Evolutionary conservation across 2,113 vertebrate genomes (phyloP), one percentile per base, ranked within the genome.

Genomic region (Ictalurus furcatus): DNA sequence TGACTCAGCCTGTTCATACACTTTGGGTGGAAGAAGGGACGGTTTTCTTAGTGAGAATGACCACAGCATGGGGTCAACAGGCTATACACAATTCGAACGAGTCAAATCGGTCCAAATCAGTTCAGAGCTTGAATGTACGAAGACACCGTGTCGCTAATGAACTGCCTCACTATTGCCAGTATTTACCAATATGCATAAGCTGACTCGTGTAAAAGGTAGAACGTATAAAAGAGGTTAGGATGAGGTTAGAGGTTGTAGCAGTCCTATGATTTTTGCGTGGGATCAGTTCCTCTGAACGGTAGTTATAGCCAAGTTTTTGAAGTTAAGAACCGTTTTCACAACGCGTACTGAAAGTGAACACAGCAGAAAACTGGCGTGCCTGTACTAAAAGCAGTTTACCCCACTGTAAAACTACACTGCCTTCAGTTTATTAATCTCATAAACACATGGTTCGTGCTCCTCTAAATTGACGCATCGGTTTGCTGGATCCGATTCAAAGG

Each of bases 21-120:
- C 90, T 90, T 92, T 95, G 94, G 89, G 91, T 94, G 93, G 90
- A 94, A 93, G 91, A 92, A 92, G 93, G 69, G 73, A n/a, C 30
- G 89, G 48, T 90, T 90, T 86, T 89, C 85, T 91, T 89, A 93
- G 92, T 91, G 92, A 93, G 92, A 92, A 21, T 87, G 73, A 78
- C 90, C 89, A 44, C 86, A 91, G 91, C 90, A 90, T 88, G 76
- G 89, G 58, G 9, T 84, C 56, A 84, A 44, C 34, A 44, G 40
- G 81, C 34, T 23, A 40, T 83, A 40, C 90, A 69, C 89, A 91
- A 90, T 91, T 85, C 91, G 2, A 54, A 6, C 37, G n/a, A 61
- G 21, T 82, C 21, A 83, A 82, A 82, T 3, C 4, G 3, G 54
- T 34, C 34, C 54, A 59, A 81, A 81, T 30, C 54, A 23, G 19